phyloP scores from a whole-genome alignment of 2,888 invertebrate species.

The Ptychoptera albimana region DNA sequence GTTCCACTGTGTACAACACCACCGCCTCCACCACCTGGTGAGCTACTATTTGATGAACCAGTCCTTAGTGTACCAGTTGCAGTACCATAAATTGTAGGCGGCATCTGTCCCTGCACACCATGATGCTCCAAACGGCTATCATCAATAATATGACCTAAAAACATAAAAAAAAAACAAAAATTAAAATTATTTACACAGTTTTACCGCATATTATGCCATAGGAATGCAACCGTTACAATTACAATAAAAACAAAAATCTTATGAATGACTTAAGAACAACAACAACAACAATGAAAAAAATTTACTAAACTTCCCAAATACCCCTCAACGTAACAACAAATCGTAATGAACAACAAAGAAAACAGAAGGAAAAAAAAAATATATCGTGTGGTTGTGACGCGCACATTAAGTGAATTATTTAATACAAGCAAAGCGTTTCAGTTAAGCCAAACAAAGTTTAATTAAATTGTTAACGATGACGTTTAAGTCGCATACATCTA shows the following conservation, averaged over 20 bases:
- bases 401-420: background rate
- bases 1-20: conserved; percentile 33
- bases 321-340: too few relatives aligned
- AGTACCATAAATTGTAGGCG: conserved; percentile 11
- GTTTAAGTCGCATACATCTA: too few relatives aligned
- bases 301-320: too few relatives aligned
- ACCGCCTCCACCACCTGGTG: conserved; percentile 28
- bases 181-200: too few relatives aligned
- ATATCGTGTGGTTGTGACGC: background rate
- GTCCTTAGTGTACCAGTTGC: conserved; percentile 16
- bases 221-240: too few relatives aligned
- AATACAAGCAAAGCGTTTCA: background rate
- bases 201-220: too few relatives aligned
- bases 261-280: too few relatives aligned
- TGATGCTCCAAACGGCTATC: conserved; percentile 31
- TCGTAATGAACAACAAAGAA: too few relatives aligned
- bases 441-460: too few relatives aligned
- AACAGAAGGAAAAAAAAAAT: background rate
- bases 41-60: conserved; percentile 17
- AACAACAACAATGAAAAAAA: too few relatives aligned
- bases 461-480: too few relatives aligned
- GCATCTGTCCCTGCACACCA: conserved; percentile 21
- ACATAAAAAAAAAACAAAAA: conserved; percentile 1
- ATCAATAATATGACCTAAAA: conserved; percentile 28
- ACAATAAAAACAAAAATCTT: too few relatives aligned